Conservation (phyloP, 2,888 invertebrate genomes). For the Agrotis ipsilon region DNA sequence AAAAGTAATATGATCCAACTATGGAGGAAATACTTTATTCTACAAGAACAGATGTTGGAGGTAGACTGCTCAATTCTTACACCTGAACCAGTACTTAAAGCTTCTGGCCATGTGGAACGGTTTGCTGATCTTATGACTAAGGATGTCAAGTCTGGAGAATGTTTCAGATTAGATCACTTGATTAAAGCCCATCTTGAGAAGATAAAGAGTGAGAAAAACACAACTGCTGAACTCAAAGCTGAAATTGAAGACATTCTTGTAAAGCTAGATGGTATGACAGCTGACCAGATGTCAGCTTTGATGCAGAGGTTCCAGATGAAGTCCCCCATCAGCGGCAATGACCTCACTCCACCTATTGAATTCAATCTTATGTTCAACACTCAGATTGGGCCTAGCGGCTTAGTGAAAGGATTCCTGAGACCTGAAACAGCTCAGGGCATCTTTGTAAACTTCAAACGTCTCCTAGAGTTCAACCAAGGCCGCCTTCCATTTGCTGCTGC, state of each 20-base stretch:
- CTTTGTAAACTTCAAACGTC: constrained; percentile 99
- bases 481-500: constrained; percentile 99
- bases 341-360: constrained; percentile 98
- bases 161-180: constrained; percentile 99
- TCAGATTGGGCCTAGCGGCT: constrained; percentile 98
- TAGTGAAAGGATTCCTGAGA: constrained; percentile 98
- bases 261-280: constrained; percentile 97
- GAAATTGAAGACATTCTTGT: constrained; percentile 95
- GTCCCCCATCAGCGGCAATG: constrained; percentile 98
- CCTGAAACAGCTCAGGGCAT: constrained; percentile 99
- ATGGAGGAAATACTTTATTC: constrained; percentile 99
- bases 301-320: constrained; percentile 97
- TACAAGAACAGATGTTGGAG: constrained; percentile 99
- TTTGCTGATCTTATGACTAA: constrained; percentile 99
- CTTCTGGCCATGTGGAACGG: constrained; percentile 99
- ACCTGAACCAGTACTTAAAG: constrained; percentile 99
- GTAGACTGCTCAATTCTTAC: constrained; percentile 99
- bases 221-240: constrained; percentile 92
- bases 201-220: constrained; percentile 95
- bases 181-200: constrained; percentile 98
- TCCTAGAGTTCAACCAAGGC: constrained; percentile 99
- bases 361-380: constrained; percentile 99
- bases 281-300: constrained; percentile 96
- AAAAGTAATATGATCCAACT: constrained; percentile 98
- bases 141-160: constrained; percentile 98